Percentiles rank a stretch among this genome's conserved stretches.
Evolutionary conservation across 1,140 invertebrate species (phyloP).

Genomic region (Diorhabda elongata): DNA sequence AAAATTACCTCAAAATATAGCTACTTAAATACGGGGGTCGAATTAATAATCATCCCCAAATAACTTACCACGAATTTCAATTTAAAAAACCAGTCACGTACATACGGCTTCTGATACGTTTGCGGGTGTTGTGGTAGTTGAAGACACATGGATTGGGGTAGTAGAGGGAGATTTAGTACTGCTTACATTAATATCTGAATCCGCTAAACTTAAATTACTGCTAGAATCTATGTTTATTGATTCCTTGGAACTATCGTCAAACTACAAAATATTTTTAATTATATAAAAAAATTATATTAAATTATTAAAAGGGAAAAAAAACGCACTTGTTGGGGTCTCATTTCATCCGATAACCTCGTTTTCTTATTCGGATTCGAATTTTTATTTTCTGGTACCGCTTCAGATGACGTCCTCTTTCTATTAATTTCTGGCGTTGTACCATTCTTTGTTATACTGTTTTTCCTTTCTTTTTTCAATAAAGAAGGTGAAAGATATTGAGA

Average conservation of each 20-base stretch:
- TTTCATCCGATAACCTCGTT: slow-evolving; percentile 38
- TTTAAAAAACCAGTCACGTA: slow-evolving; percentile 26
- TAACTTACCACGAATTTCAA: slow-evolving; percentile 4
- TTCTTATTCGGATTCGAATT: slow-evolving; percentile 35
- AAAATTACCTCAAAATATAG: not conserved
- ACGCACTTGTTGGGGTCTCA: slow-evolving; percentile 30
- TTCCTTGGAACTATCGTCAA: slow-evolving; percentile 45
- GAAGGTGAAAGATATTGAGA: slow-evolving; percentile 67
- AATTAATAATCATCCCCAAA: no score
- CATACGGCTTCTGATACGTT: slow-evolving; percentile 28
- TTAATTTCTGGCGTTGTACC: slow-evolving; percentile 7
- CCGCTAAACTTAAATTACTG: slow-evolving; percentile 39
- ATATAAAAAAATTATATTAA: not conserved
- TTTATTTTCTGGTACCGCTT: slow-evolving; percentile 25
- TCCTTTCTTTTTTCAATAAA: slow-evolving; percentile 66
- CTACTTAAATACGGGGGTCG: no score
- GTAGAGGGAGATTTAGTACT: not conserved
- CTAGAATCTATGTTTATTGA: slow-evolving; percentile 44
- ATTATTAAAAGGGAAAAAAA: not conserved
- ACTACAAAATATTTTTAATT: slow-evolving; percentile 26
- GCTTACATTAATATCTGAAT: slow-evolving; percentile 23
- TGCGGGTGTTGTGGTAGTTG: slow-evolving; percentile 8
- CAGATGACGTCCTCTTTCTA: slow-evolving; percentile 41
- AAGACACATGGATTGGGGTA: slow-evolving; percentile 7
- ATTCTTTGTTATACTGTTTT: slow-evolving; percentile 48